Conservation (phyloP, 2,797 vertebrate species). For the Eurystomus glaucurus region DNA sequence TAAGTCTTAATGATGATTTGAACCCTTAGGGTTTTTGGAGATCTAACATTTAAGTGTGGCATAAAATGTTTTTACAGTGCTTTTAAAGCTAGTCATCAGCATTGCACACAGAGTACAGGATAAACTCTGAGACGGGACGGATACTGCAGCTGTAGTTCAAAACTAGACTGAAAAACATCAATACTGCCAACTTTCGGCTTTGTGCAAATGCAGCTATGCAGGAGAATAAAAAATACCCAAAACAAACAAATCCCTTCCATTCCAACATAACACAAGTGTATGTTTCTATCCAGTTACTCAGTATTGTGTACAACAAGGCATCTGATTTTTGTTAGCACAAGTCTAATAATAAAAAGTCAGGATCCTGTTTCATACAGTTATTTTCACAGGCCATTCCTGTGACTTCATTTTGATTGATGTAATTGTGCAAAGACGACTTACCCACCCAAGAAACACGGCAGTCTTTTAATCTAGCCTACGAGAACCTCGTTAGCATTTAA, state of each 20-base stretch:
- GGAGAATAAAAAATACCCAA: background rate
- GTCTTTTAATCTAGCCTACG: background rate
- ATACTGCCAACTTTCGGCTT: conserved; percentile 5
- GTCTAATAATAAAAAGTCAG: background rate
- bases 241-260: background rate
- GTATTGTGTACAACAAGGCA: background rate
- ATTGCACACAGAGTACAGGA: background rate
- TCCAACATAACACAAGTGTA: background rate
- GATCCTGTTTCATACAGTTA: background rate
- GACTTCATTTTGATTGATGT: background rate
- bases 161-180: conserved; percentile 1
- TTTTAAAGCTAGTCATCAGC: background rate
- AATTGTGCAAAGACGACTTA: background rate
- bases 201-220: background rate
- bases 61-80: background rate
- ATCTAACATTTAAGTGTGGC: background rate
- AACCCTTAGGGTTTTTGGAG: background rate
- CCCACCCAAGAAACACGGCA: background rate
- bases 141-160: conserved; percentile 13
- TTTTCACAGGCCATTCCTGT: background rate
- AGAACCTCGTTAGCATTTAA: background rate
- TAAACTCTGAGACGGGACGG: background rate
- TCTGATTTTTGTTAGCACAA: background rate
- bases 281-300: conserved; percentile 32
- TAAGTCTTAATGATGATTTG: background rate